Percentiles rank a stretch among this genome's conserved stretches.
Evolutionary conservation across 2,113 vertebrate species (phyloP).

Genomic region (Chloropsis hardwickii): DNA sequence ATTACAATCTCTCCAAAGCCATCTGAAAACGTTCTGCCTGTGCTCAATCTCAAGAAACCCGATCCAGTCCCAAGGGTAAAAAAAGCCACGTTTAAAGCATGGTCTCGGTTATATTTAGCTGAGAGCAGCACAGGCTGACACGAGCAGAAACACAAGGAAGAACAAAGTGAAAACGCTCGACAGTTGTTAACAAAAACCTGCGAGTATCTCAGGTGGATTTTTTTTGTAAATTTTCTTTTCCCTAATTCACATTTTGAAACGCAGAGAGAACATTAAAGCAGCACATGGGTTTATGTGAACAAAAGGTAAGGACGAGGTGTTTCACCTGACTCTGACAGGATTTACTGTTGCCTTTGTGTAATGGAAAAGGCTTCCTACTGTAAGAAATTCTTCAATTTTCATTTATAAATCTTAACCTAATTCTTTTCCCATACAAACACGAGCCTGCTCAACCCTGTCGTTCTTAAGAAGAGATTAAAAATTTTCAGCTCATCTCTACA

Average conservation of each 20-base stretch:
- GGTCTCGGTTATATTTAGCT: slow-evolving; percentile 25
- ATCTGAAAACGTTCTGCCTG: not conserved
- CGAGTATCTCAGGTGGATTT: not conserved
- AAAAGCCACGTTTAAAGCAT: not conserved
- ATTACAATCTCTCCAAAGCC: not conserved
- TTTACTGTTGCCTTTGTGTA: not conserved
- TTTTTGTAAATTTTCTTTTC: not conserved
- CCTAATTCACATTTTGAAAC: not conserved
- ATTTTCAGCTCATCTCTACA: not conserved
- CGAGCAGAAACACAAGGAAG: not conserved
- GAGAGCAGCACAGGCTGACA: not conserved
- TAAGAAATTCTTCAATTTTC: not conserved
- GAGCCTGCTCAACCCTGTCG: not conserved
- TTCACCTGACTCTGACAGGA: not conserved
- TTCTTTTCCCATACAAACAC: not conserved
- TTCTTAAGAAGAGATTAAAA: not conserved
- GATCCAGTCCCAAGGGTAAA: not conserved
- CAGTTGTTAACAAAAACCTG: not conserved
- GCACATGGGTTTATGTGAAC: not conserved
- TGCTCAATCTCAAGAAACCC: slow-evolving; percentile 4
- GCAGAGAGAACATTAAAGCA: slow-evolving; percentile 12
- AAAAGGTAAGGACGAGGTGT: slow-evolving; percentile 8
- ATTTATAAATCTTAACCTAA: not conserved
- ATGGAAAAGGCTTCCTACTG: not conserved
- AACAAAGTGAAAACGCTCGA: slow-evolving; percentile 11